Percentiles rank a stretch among this genome's conserved stretches.
Evolutionary conservation across 2,113 vertebrate species (phyloP).

Genomic region (Larimichthys polyactis): DNA sequence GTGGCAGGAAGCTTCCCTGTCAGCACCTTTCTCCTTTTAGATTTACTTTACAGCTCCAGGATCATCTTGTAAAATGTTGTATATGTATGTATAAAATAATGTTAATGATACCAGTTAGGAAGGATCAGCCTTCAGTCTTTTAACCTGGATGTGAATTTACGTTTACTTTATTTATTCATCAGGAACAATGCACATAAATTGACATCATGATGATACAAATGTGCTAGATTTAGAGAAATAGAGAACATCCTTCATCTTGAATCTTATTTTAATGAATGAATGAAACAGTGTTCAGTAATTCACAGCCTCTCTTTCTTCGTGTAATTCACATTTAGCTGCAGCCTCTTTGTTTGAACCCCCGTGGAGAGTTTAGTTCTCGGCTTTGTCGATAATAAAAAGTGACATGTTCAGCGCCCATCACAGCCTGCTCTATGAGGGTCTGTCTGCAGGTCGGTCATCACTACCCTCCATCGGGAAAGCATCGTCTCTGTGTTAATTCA

Average conservation of each 20-base stretch:
- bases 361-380: constrained; percentile 30
- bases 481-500: constrained; percentile 14
- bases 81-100: not conserved
- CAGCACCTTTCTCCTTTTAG: not conserved
- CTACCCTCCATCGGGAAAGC: not conserved
- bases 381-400: constrained; percentile 66
- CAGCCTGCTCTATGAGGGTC: constrained; percentile 43
- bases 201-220: not conserved
- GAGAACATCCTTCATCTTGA: too few species aligned
- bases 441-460: constrained; percentile 46
- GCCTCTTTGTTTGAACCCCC: constrained; percentile 34
- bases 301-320: constrained; percentile 14
- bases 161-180: not conserved
- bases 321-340: constrained; percentile 51
- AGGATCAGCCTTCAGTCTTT: not conserved
- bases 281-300: not conserved
- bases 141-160: not conserved
- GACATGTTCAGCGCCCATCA: constrained; percentile 61
- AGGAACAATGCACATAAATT: not conserved
- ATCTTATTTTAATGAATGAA: too few species aligned
- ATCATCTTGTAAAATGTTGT: not conserved
- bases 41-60: not conserved
- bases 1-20: not conserved
- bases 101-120: not conserved
- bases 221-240: not conserved